Percentiles rank a stretch among this genome's conserved stretches.
These are phyloP conservation scores for Cylloceria caligata DNA, from an alignment of 2,888 invertebrate genomes.

Conservation along the genomic window DNA sequence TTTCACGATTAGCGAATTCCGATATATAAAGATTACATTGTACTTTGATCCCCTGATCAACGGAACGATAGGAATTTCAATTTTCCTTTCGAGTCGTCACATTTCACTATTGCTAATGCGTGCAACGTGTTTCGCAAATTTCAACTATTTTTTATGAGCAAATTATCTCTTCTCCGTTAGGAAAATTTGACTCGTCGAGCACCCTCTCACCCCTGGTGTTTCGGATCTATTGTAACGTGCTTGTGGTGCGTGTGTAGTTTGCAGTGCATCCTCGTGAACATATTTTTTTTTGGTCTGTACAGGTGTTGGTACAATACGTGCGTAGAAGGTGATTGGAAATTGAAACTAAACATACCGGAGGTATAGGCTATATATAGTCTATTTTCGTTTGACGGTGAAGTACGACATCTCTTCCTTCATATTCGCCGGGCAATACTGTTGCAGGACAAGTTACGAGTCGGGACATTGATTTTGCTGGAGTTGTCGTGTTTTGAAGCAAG, in stretches of 20 bases:
- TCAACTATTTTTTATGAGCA: not conserved
- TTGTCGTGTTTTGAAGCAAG: not conserved
- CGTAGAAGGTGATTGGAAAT: slow-evolving; percentile 39
- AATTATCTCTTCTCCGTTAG: not conserved
- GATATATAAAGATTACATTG: not conserved
- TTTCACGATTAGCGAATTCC: not conserved
- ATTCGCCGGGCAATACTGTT: not conserved
- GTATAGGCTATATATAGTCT: slow-evolving; percentile 12
- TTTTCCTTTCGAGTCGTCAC: not conserved
- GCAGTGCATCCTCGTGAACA: slow-evolving; percentile 8
- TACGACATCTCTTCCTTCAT: slow-evolving; percentile 35
- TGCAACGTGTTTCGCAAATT: not conserved
- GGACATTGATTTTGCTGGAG: not conserved
- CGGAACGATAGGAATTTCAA: not conserved
- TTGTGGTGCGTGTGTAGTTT: slow-evolving; percentile 26
- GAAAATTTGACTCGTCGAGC: too few species aligned
- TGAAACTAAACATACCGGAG: slow-evolving; percentile 46
- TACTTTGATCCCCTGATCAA: not conserved
- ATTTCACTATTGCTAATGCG: not conserved
- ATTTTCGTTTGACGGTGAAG: slow-evolving; percentile 15
- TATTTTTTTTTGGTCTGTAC: slow-evolving; percentile 16
- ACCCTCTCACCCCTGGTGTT: too few species aligned
- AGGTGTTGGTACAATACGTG: slow-evolving; percentile 37
- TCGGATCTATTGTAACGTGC: too few species aligned
- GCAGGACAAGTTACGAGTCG: not conserved